A percentile compares a stretch with the other conserved stretches of the same genome.
Conservation (phyloP, 2,888 invertebrate species). For the Harpalus rubripes region DNA sequence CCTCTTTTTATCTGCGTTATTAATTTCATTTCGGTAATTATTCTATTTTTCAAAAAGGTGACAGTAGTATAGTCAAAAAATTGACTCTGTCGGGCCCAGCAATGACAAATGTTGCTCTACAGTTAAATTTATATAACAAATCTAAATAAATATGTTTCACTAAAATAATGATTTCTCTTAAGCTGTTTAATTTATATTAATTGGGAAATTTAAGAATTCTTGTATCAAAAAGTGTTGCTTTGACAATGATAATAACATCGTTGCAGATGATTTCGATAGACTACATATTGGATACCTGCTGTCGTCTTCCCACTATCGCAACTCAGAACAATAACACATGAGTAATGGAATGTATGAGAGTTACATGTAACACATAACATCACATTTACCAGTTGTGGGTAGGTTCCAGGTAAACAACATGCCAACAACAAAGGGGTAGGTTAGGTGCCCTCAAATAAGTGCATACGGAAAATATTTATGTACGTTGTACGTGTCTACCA, state of each 20-base stretch:
- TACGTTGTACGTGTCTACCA: constrained; percentile 18
- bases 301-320: constrained; percentile 26
- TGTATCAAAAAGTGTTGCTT: not conserved
- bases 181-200: too few species aligned
- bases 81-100: too few species aligned
- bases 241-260: not conserved
- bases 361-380: constrained; percentile 20
- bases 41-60: too few species aligned
- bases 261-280: not conserved
- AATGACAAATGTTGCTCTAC: too few species aligned
- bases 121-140: too few species aligned
- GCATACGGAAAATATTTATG: constrained; percentile 40
- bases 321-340: constrained; percentile 36
- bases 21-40: too few species aligned
- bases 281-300: constrained; percentile 43
- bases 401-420: constrained; percentile 47
- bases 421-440: constrained; percentile 35
- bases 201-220: too few species aligned
- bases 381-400: constrained; percentile 7
- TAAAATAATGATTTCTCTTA: too few species aligned
- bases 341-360: constrained; percentile 10
- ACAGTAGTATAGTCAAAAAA: too few species aligned
- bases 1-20: too few species aligned
- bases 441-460: constrained; percentile 35
- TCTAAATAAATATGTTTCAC: too few species aligned